Conservation (phyloP, 2,113 vertebrate species). For the Hassar affinis region DNA sequence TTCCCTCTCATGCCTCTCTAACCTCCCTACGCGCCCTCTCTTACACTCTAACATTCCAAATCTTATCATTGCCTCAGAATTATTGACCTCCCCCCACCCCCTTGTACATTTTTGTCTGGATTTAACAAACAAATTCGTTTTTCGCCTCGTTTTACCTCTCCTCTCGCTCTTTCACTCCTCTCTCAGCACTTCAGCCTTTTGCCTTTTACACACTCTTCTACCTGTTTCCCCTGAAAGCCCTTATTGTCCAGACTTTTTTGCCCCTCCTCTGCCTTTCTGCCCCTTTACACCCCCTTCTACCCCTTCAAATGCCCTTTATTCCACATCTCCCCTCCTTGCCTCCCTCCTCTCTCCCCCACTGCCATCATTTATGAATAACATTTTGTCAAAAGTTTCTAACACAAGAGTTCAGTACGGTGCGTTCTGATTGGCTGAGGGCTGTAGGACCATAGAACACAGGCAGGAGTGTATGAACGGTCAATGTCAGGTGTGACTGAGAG, state of each 20-base stretch:
- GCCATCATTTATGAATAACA: slow-evolving; percentile 4
- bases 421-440: background rate
- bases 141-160: background rate
- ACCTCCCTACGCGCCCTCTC: background rate
- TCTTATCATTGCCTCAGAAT: background rate
- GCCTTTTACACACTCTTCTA: too few relatives aligned
- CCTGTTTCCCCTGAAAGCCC: slow-evolving; percentile 6
- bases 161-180: background rate
- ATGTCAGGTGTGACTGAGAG: background rate
- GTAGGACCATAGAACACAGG: background rate
- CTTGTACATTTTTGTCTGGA: background rate
- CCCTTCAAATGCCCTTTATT: slow-evolving; percentile 9
- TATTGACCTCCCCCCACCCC: background rate
- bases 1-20: background rate
- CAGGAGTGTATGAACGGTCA: background rate
- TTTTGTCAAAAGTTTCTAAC: background rate
- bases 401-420: background rate
- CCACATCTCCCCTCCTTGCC: too few relatives aligned
- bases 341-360: background rate
- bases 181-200: background rate
- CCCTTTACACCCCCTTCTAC: background rate
- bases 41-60: background rate
- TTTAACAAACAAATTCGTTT: background rate
- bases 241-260: background rate
- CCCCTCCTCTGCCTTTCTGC: background rate